Percentiles rank a stretch among this genome's conserved stretches.
These are phyloP conservation scores for Borostomias antarcticus DNA, from an alignment of 2,797 vertebrate genomes.

Conservation along the genomic window DNA sequence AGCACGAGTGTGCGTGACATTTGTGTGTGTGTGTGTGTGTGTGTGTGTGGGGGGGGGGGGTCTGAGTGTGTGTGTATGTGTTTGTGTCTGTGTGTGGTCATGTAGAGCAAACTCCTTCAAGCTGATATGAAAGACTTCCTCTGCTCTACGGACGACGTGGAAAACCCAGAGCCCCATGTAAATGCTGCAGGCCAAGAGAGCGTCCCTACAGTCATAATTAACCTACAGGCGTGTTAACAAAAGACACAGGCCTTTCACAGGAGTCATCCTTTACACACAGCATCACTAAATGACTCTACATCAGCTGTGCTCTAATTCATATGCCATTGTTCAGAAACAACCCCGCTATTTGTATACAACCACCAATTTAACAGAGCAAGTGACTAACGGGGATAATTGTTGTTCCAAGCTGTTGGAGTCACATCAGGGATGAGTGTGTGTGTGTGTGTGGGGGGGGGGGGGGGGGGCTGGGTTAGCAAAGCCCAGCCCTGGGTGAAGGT, in stretches of 20 bases:
- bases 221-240: background rate
- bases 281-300: constrained; percentile 22
- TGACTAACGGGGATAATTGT: constrained; percentile 2
- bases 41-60: too few relatives aligned
- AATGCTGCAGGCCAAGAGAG: background rate
- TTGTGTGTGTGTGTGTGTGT: background rate
- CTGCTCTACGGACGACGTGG: too few relatives aligned
- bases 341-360: constrained; percentile 35
- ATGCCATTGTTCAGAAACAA: constrained; percentile 14
- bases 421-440: background rate
- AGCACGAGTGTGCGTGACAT: background rate
- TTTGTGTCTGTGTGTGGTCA: background rate
- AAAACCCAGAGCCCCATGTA: background rate
- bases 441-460: too few relatives aligned
- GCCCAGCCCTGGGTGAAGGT: constrained; percentile 6
- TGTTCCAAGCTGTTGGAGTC: background rate
- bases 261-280: background rate
- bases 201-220: background rate
- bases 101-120: background rate
- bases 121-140: background rate
- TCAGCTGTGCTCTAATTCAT: background rate
- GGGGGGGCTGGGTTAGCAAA: background rate
- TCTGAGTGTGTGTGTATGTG: background rate
- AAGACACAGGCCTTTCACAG: background rate
- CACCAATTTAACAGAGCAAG: constrained; percentile 30